Evolutionary conservation across 2,113 vertebrate species (phyloP), one percentile per base, ranked within the genome.

Genomic region (Taxidea taxus): DNA sequence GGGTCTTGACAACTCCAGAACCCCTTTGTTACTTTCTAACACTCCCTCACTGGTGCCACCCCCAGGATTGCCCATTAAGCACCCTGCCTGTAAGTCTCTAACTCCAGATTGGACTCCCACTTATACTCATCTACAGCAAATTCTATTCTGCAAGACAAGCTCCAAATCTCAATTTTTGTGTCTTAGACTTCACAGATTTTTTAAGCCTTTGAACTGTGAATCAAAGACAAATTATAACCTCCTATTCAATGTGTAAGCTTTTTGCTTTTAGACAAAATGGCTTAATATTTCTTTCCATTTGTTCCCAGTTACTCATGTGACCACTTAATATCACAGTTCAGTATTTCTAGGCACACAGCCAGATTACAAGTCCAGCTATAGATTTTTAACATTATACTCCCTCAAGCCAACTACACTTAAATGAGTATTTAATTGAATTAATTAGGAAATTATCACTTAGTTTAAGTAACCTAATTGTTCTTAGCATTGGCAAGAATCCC

Each of bases 401-500:
- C 34, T 7, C 77, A 92, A 95, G 81, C 37, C 75, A 97, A 94
- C 92, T 81, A 87, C 7, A 87, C 56, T 94, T 89, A 68, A 97
- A 93, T 92, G 91, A 95, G 34, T 84, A 92, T 92, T 96, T 97
- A 97, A 97, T 95, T 96, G 68, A 95, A 96, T 97, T 96, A 93
- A 94, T 95, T 96, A 95, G 78, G 91, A 95, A 97, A 96, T 89
- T 83, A 90, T 95, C 91, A 97, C 74, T 96, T 97, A 87, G 44
- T 95, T 97, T 93, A 97, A 97, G 56, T 91, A 98, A 94, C 56
- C 8, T 87, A 94, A 97, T 95, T 97, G 91, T 98, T 97, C 83
- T 93, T 74, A 93, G 25, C 44, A 60, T 58, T 97, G 88, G 94
- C 85, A 93, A 94, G 74, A 97, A 83, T 91, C 54, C 54, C 6